Evolutionary conservation across 2,888 invertebrate species (phyloP).

Genomic region (Pogonocherus hispidulus): DNA sequence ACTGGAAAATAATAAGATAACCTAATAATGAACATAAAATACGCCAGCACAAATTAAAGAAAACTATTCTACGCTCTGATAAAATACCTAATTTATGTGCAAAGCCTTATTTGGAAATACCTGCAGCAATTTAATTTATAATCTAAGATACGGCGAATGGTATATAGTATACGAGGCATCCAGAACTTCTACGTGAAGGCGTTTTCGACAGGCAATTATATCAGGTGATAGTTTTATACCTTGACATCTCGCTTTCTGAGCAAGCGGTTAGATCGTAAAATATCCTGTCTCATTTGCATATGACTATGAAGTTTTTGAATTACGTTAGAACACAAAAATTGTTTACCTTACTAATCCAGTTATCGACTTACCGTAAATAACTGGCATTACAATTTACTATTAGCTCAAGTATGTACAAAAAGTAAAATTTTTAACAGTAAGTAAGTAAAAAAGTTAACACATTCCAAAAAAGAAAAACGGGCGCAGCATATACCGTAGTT

Average conservation of each 20-base stretch:
- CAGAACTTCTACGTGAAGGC: constrained; percentile 45
- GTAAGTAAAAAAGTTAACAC: too few species aligned
- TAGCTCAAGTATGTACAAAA: too few species aligned
- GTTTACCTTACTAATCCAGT: too few species aligned
- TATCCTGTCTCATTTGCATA: constrained; percentile 45
- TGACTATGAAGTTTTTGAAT: constrained; percentile 32
- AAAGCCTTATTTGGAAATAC: constrained; percentile 47
- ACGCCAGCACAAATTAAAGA: constrained; percentile 39
- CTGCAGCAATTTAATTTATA: constrained; percentile 59
- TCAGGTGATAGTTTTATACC: constrained; percentile 66
- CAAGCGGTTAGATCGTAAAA: constrained; percentile 43
- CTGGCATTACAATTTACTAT: constrained; percentile 3
- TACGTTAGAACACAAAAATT: constrained; percentile 13
- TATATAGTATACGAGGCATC: not conserved
- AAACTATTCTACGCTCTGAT: constrained; percentile 46
- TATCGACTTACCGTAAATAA: constrained; percentile 8
- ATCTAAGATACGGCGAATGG: constrained; percentile 47
- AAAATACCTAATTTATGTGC: constrained; percentile 57
- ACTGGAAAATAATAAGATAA: constrained; percentile 59
- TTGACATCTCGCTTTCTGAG: constrained; percentile 55
- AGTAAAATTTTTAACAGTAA: too few species aligned
- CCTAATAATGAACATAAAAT: constrained; percentile 61
- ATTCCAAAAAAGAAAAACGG: too few species aligned
- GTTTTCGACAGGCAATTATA: constrained; percentile 64
- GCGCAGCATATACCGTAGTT: too few species aligned